These are phyloP conservation scores for Sandelia bainsii DNA, from an alignment of 2,797 vertebrate species.

Conservation along the genomic window DNA sequence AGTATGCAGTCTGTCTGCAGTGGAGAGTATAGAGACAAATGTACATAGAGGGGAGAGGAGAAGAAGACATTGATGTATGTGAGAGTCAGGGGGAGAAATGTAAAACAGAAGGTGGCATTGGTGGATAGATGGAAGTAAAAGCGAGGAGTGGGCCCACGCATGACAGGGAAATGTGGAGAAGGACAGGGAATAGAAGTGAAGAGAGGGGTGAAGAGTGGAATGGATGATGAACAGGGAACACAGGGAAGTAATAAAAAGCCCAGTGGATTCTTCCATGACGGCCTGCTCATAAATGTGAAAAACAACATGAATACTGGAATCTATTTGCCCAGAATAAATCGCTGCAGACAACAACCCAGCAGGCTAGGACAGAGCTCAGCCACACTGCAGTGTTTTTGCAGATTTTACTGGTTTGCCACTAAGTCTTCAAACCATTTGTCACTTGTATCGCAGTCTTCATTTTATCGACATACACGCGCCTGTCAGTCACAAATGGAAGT, in stretches of 20 bases:
- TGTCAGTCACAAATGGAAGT: constrained; percentile 56
- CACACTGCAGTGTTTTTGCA: constrained; percentile 39
- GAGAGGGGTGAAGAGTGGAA: constrained; percentile 56
- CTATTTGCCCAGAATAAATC: constrained; percentile 69
- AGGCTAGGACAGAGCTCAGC: constrained; percentile 30
- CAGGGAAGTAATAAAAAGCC: constrained; percentile 66
- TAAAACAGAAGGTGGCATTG: constrained; percentile 51
- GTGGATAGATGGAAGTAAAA: constrained; percentile 40
- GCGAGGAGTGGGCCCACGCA: constrained; percentile 41
- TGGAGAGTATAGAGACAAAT: constrained; percentile 48
- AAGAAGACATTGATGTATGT: constrained; percentile 45
- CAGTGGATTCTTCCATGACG: constrained; percentile 60
- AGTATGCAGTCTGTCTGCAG: constrained; percentile 80
- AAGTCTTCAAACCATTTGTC: constrained; percentile 48
- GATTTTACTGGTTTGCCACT: constrained; percentile 46
- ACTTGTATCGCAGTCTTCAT: constrained; percentile 32
- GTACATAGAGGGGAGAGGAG: constrained; percentile 34
- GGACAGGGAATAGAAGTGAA: constrained; percentile 40
- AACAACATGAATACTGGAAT: constrained; percentile 69
- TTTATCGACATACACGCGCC: constrained; percentile 35
- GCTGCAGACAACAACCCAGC: constrained; percentile 51
- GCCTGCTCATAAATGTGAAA: constrained; percentile 69
- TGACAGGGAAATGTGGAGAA: constrained; percentile 48
- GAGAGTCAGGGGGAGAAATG: constrained; percentile 36
- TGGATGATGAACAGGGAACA: constrained; percentile 61